Base-by-base conservation (phyloP, 2,888 invertebrate genomes). In the Drosophila villosipedis region DNA sequence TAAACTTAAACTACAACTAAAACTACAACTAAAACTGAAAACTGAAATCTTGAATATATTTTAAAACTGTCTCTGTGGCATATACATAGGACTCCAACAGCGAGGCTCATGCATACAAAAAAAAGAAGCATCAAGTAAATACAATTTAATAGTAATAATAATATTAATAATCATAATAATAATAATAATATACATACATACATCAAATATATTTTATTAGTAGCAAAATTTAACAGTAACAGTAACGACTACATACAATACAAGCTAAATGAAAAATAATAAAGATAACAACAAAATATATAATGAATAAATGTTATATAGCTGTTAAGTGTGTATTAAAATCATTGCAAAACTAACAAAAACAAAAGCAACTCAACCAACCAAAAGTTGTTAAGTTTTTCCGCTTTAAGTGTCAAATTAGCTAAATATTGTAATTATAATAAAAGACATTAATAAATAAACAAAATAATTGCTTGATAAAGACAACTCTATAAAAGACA, bases 341-440 rank as follows among this genome's bases (percentile, higher is more conserved):
- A 73, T 67, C 84, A 87, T 79, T 68, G 72, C 76, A 62, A 57
- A 81, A 80, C 22, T 68, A 78, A 78, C 61, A 64, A 66, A 62
- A 49, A 65, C 31, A 60, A 71, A 67, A 69, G 77, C 80, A 89
- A 86, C 79, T 78, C 75, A 67, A 76, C 75, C 76, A 68, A 77
- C 68, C 61, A 71, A 72, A 81, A 83, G 84, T 91, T 91, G 91
- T 91, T 91, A 91, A 91, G 91, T 91, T 88, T 82, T 90, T 90
- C 91, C 89, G 88, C 88, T 88, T 90, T 91, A 83, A 86, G 87
- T 88, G 88, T 88, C 88, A 88, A 88, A 91, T 87, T 88, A 88
- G 91, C 91, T 87, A 88, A 88, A 76, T 75, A 86, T 83, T 86
- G 83, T 89, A 78, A 83, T 90, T 84, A 83, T 64, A 72, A 88